Conservation (phyloP, 2,797 vertebrate genomes). For the Anabas testudineus region DNA sequence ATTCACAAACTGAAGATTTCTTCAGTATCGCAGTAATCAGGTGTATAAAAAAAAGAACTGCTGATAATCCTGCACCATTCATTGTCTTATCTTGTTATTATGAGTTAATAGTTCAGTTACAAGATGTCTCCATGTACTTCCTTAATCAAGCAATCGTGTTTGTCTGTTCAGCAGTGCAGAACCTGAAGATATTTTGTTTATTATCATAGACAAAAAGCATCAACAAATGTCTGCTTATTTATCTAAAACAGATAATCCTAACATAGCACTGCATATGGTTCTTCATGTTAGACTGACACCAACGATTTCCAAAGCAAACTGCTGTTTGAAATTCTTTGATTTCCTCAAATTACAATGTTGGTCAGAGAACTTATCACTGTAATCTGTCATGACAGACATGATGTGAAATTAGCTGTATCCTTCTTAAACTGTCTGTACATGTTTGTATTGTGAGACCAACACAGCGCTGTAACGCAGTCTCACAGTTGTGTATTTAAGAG, state of each 20-base stretch:
- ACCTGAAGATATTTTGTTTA: not conserved
- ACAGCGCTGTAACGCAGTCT: not conserved
- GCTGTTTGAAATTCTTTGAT: conserved; percentile 9
- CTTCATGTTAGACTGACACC: not conserved
- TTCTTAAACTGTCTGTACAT: not conserved
- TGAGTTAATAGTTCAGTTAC: no score
- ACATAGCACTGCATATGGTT: not conserved
- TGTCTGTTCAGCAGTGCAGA: not conserved
- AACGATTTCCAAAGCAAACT: conserved; percentile 9
- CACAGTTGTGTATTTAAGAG: not conserved
- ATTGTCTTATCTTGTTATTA: not conserved
- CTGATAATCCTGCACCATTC: not conserved
- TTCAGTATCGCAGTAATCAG: no score
- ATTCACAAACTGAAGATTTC: no score
- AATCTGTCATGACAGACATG: not conserved
- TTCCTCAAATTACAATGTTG: conserved; percentile 10
- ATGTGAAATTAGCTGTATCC: not conserved
- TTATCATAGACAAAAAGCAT: not conserved
- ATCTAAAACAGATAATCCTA: not conserved
- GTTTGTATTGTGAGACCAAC: conserved; percentile 8
- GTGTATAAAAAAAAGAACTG: no score
- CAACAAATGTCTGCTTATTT: not conserved
- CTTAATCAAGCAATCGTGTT: not conserved
- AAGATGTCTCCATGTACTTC: not conserved
- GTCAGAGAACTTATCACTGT: conserved; percentile 7